Evolutionary conservation across 2,113 vertebrate species (phyloP), one percentile per base, ranked within the genome.

Genomic region (Diphyllodes magnificus): DNA sequence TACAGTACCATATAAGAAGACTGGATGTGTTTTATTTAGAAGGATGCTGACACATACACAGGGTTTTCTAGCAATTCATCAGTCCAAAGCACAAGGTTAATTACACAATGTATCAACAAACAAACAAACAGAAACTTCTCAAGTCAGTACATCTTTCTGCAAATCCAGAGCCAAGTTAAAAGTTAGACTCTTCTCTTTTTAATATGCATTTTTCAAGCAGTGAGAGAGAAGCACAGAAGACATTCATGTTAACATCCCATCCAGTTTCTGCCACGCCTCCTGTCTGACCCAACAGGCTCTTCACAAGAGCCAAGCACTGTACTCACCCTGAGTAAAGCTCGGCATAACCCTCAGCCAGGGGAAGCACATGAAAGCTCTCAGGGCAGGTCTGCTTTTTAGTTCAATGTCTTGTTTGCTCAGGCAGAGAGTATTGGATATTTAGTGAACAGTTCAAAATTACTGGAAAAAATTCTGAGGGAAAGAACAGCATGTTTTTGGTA

Each of bases 341-440:
- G 0, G 25, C 0, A 0, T 35, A 15, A 39, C 33, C 27, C 23
- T n/a, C 54, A 57, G 63, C 31, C 37, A 37, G 1, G 1, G 22
- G 40, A 85, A 76, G 24, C 49, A 35, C 27, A 4, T 54, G 47
- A 47, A 82, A 68, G 42, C 33, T 64, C 50, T 51, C 31, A 40
- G 73, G 63, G 61, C 53, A 91, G 15, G 8, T 61, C 61, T 77
- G 35, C 73, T 69, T 91, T 86, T 63, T 15, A 56, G 20, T 89
- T 91, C 61, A 37, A 12, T 16, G 25, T 81, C 60, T 82, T 40
- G 22, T 63, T 72, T 69, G 37, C 30, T 87, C 40, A 60, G 16
- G 40, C 37, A 35, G 85, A 76, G 61, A 73, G 19, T 47, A 39
- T 11, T 80, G 61, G 33, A 73, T 95, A 79, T 92, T 90, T 82